A percentile compares a stretch with the other conserved stretches of the same genome.
Evolutionary conservation across 2,888 invertebrate species (phyloP).

Genomic region (Dryococelus australis): DNA sequence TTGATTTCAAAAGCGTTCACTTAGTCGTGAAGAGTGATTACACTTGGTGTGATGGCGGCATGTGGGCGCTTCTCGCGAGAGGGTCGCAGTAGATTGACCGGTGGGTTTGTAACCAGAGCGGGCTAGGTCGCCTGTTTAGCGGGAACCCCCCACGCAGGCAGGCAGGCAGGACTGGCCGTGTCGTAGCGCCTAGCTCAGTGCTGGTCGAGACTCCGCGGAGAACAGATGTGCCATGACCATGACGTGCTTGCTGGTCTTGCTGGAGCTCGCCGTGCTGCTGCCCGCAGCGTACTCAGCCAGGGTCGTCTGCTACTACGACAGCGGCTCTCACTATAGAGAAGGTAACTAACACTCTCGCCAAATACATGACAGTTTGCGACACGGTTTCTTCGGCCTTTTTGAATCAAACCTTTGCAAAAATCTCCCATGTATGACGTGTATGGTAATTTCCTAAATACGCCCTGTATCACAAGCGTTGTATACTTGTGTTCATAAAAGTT

Average conservation of each 20-base stretch:
- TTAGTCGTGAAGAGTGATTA: no score
- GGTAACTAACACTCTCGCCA: conserved; percentile 62
- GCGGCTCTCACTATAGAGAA: conserved; percentile 71
- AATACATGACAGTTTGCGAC: no score
- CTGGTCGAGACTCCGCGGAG: not conserved
- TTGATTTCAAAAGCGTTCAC: no score
- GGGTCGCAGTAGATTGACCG: no score
- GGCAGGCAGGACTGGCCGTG: not conserved
- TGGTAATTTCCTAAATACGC: no score
- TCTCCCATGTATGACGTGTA: no score
- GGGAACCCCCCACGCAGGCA: not conserved
- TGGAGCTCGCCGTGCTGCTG: conserved; percentile 48
- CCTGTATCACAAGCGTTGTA: no score
- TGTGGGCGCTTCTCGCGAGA: no score
- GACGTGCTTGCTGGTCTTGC: conserved; percentile 50
- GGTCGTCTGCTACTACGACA: conserved; percentile 77
- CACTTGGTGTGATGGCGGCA: no score
- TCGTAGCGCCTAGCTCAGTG: not conserved
- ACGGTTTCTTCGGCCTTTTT: no score
- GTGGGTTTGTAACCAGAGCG: not conserved
- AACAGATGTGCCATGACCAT: not conserved
- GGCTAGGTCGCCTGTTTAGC: not conserved
- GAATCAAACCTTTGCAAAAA: no score
- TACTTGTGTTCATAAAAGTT: no score
- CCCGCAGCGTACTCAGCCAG: conserved; percentile 41